Base-by-base conservation (phyloP, 1,140 invertebrate species). In the Proctacanthus coquilletti region DNA sequence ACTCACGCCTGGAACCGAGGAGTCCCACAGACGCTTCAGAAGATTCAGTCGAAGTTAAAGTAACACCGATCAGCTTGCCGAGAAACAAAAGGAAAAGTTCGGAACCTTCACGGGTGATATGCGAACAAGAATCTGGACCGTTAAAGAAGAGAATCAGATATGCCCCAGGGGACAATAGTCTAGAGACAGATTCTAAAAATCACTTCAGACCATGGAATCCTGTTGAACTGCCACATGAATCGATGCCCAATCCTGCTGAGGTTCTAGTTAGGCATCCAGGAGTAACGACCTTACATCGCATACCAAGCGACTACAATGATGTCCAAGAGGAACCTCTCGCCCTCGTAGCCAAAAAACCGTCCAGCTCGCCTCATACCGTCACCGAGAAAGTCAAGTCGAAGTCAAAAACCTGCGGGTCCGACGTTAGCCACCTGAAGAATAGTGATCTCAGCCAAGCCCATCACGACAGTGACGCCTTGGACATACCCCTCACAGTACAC, bases 61-160 rank as follows among this genome's bases (percentile, higher is more conserved):
- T 72, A 2, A 67, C 62, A 13, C 63, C 80, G 4, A 77, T 80
- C 25, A 68, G 70, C 2, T 56, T 74, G 31, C 50, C 66, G 32
- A 71, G 75, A 41, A 70, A 72, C 49, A 82, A 83, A 52, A 61
- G 80, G 18, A 82, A 83, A 44, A 64, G 76, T 38, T 70, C 75
- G 9, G 81, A 85, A 39, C 77, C 80, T 0, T 67, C 74, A 46
- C 50, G 54, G 39, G 49, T 57, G 0, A 45, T 56, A 19, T 48
- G 11, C 19, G 49, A 25, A 33, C 39, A 49, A 20, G 46, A 53
- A 20, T 45, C 43, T 1, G 69, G 70, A 13, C 78, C 77, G 0
- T 56, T 76, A 4, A 80, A 80, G 48, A 82, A 80, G 52, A 64
- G 76, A 17, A 70, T 73, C 47, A 47, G 57, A 42, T 51, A 56